A percentile compares a stretch with the other conserved stretches of the same genome.
Evolutionary conservation across 37 sponge, comb jelly and placozoan species (phyloP).

Genomic region (Aplysina aerophoba): DNA sequence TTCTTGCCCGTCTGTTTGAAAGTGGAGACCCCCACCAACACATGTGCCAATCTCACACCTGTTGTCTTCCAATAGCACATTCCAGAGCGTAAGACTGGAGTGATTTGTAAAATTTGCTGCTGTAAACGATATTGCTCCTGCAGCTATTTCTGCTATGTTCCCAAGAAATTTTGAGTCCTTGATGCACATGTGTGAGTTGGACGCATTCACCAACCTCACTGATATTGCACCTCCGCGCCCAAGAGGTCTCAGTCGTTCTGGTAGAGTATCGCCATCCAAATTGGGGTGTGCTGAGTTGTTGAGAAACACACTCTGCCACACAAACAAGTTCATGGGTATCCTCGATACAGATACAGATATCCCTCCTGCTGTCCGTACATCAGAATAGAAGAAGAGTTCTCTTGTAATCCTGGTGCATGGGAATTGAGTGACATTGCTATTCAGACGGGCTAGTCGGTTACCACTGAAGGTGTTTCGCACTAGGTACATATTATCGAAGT

Average conservation of each 20-base stretch:
- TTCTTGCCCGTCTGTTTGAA: neutral
- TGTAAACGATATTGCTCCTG: neutral
- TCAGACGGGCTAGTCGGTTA: neutral
- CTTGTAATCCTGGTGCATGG: neutral
- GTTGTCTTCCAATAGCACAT: neutral
- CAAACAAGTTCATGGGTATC: neutral
- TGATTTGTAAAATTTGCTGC: neutral
- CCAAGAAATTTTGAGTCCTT: neutral
- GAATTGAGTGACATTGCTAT: neutral
- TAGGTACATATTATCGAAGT: neutral
- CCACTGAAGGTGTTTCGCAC: neutral
- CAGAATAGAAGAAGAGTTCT: conserved; percentile 3
- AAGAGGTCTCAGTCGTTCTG: neutral
- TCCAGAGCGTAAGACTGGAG: neutral
- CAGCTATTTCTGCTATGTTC: conserved; percentile 11
- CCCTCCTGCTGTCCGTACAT: neutral
- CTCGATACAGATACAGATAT: neutral
- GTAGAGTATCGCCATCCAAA: neutral
- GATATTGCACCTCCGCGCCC: conserved; percentile 12
- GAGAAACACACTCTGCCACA: neutral
- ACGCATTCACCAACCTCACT: neutral
- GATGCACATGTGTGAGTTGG: conserved; percentile 4
- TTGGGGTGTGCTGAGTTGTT: conserved; percentile 26
- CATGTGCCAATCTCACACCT: neutral
- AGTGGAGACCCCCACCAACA: neutral